Base-by-base conservation (phyloP, 2,888 invertebrate genomes). In the Rhimphoctona megacephalus region DNA sequence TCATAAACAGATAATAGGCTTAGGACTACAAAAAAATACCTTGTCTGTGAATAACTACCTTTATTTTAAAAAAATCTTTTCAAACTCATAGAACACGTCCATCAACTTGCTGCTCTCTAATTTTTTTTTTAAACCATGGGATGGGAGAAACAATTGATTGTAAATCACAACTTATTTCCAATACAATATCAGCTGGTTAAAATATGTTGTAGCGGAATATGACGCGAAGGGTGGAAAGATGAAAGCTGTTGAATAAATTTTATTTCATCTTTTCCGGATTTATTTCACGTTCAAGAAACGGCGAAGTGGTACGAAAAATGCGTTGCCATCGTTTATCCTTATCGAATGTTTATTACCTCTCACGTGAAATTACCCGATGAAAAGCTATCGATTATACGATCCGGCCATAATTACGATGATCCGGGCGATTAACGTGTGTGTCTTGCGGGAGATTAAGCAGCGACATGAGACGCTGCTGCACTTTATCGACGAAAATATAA, bases 401-500 rank as follows among this genome's bases (percentile, higher is more conserved):
- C 73, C 54, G 64, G 43, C 36, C 25, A 69, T 81, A 86, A 81
- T 86, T 81, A 83, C 73, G 81, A 81, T 52, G 30, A 74, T 74
- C 52, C 49, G 19, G n/a, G 14, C 66, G 66, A 67, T 74, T 64
- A 74, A 69, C 61, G 67, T 49, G 36, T n/a, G 74, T 69, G 52
- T 61, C 52, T 54, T n/a, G 61, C 46, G 43, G 43, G 14, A 61
- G 83, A 67, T 66, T 69, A 46, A 72, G 73, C 73, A 72, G 52
- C 61, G 61, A 66, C 69, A 67, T 72, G 81, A 86, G 84, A 84
- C 78, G 57, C 80, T n/a, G n/a, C 39, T 57, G 57, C 72, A 78
- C 66, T 74, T 84, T 87, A 87, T 87, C 81, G 86, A 76, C 79
- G 79, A 84, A 87, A 84, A 87, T 84, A 86, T 49, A 84, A 82